Percentiles rank a stretch among this genome's conserved stretches.
phyloP scores from a whole-genome alignment of 2,888 invertebrate species.

The Mylabris sibirica region DNA sequence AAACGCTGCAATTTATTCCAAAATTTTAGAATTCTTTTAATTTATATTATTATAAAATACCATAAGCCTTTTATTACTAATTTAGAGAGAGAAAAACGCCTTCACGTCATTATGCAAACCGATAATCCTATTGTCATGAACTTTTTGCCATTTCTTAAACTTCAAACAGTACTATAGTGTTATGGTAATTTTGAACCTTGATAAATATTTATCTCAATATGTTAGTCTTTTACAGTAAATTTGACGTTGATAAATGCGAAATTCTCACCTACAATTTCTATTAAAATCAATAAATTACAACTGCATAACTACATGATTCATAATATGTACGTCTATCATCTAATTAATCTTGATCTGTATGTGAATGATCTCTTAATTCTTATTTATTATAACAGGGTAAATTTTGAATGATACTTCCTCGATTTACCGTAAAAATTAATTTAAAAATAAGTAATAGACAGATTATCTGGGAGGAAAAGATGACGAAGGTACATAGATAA shows the following conservation, averaged over 20 bases:
- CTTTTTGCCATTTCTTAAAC: not conserved
- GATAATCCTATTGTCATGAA: slow-evolving; percentile 3
- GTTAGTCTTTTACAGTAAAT: not conserved
- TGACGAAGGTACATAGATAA: too few species aligned
- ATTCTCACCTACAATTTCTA: not conserved
- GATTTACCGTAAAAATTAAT: not conserved
- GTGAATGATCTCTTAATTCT: not conserved
- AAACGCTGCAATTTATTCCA: not conserved
- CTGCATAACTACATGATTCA: not conserved
- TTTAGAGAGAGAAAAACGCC: not conserved
- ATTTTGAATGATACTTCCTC: too few species aligned
- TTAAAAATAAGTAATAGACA: too few species aligned
- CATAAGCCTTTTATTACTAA: not conserved
- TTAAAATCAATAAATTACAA: not conserved
- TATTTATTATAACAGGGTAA: not conserved
- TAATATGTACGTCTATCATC: not conserved
- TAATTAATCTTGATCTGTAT: not conserved
- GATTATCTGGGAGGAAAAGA: not conserved
- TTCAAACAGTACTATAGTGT: not conserved
- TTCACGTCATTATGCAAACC: not conserved
- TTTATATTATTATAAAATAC: not conserved
- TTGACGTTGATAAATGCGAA: not conserved
- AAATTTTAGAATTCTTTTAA: not conserved
- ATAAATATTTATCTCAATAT: not conserved
- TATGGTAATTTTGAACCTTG: slow-evolving; percentile 2